Evolutionary conservation across 2,797 vertebrate genomes (phyloP).

Genomic region (Epinephelus awoara): DNA sequence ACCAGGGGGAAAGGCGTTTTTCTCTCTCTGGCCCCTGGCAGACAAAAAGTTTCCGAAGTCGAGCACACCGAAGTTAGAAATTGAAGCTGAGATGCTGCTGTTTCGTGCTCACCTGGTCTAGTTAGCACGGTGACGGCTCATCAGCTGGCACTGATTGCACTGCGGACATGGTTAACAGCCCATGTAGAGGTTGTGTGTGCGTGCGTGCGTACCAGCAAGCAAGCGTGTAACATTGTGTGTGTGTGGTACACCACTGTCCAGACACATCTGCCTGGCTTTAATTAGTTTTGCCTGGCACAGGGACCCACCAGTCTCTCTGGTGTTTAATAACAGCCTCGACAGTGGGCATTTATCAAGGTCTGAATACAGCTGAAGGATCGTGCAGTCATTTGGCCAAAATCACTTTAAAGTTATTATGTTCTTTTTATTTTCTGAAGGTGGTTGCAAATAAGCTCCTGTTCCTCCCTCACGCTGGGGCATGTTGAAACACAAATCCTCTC

Average conservation of each 20-base stretch:
- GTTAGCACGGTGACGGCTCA: slow-evolving; percentile 67
- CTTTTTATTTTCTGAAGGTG: slow-evolving; percentile 63
- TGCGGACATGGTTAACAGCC: slow-evolving; percentile 71
- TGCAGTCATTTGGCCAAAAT: slow-evolving; percentile 71
- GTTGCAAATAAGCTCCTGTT: slow-evolving; percentile 38
- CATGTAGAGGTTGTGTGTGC: slow-evolving; percentile 50
- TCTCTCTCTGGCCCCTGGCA: slow-evolving; percentile 42
- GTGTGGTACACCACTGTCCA: slow-evolving; percentile 68
- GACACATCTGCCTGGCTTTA: slow-evolving; percentile 83
- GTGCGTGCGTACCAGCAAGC: slow-evolving; percentile 7
- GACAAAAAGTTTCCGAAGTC: slow-evolving; percentile 55
- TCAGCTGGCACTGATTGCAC: slow-evolving; percentile 71
- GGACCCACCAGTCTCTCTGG: slow-evolving; percentile 73
- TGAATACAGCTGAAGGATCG: slow-evolving; percentile 71
- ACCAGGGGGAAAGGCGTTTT: slow-evolving; percentile 52
- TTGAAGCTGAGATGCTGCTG: slow-evolving; percentile 61
- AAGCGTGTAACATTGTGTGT: slow-evolving; percentile 41
- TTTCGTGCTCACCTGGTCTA: slow-evolving; percentile 72
- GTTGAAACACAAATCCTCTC: slow-evolving; percentile 40
- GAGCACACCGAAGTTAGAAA: slow-evolving; percentile 52
- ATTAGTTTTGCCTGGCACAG: slow-evolving; percentile 84
- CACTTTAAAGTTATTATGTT: slow-evolving; percentile 65
- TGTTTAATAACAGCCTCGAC: slow-evolving; percentile 82
- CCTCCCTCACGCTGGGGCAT: slow-evolving; percentile 15
- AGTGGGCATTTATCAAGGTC: slow-evolving; percentile 76